Base-by-base conservation (phyloP, 2,888 invertebrate genomes). In the Macaria notata region DNA sequence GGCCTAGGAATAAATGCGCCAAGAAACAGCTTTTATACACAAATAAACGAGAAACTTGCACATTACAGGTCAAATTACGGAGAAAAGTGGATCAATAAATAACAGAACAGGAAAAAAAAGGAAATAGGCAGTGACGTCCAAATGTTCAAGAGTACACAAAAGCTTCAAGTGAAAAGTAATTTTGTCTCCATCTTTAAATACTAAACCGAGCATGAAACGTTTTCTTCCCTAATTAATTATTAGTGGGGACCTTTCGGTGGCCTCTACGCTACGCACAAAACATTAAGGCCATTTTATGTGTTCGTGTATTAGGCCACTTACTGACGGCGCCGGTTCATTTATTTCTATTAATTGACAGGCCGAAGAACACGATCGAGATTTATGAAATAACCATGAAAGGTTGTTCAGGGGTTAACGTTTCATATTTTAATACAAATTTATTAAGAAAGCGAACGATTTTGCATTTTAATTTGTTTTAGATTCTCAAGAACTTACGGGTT, bases 221-320 rank as follows among this genome's bases (percentile, higher is more conserved):
- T 66, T 62, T 61, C 48, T 46, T 45, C 46, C 49, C 39, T 52
- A 57, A 53, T 52, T 57, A 52, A 60, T 61, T 49, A 56, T 59
- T 50, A 49, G 49, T 49, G 56, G 45, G 31, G 42, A 49, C 49
- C 56, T 56, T 59, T 39, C 50, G 36, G 38, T 47, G 59, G 19
- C 54, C 49, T 54, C 55, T 50, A 41, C 30, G 44, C 42, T 46
- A 52, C 31, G 36, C 9, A 44, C 46, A 45, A 49, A 42, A 49
- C 49, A 48, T 56, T 59, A 56, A 50, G 46, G 31, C 45, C 50
- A 19, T 19, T 61, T 46, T 57, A 59, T 53, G 62, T 45, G 43
- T 56, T 57, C 50, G 49, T 62, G 53, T 55, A 45, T 49, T 46
- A 45, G 19, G 33, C 43, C 46, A 60, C 59, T 57, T 47, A 55